Base-by-base conservation (phyloP, 2,888 invertebrate genomes). In the Lasioglossum marginatum region DNA sequence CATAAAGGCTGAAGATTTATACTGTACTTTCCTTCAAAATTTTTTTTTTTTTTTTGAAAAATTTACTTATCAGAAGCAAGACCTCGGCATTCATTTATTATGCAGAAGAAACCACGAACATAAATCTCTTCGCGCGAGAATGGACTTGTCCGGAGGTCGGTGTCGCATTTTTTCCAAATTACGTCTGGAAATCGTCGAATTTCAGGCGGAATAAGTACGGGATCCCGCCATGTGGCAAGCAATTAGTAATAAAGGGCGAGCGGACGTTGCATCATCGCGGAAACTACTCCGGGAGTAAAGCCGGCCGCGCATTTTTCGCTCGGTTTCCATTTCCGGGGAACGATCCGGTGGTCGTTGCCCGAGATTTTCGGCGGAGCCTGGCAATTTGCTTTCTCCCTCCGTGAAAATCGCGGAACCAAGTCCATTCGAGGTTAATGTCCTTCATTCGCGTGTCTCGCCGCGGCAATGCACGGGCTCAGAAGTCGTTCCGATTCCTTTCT, bases 341-440 rank as follows among this genome's bases (percentile, higher is more conserved):
- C 74, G 68, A 66, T 75, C 45, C 52, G 4, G 34, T 4, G 19
- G 14, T 37, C 70, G 76, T 71, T 16, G 12, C 68, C 23, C 23
- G 81, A 37, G 40, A 78, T 83, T 71, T 70, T 68, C n/a, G 68
- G 23, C 68, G 40, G 40, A 40, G 40, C 31, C 66, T 19, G 6
- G 66, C 40, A 68, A 76, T 87, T 83, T 83, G 66, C 43, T 57
- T 68, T 34, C 23, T 52, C n/a, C 37, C 66, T 23, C 71, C 43
- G 23, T 71, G 87, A 57, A 87, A 87, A 87, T 87, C 77, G 71
- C 34, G 57, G 74, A 71, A 66, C 34, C 2, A 6, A 63, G 63
- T 31, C 27, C 16, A 77, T 75, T 34, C 68, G 68, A 12, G 68
- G n/a, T 23, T 37, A 34, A 34, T 23, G 16, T 40, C 31, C 68